Evolutionary conservation across 2,888 invertebrate genomes (phyloP).

Genomic region (Patella ulyssiponensis): DNA sequence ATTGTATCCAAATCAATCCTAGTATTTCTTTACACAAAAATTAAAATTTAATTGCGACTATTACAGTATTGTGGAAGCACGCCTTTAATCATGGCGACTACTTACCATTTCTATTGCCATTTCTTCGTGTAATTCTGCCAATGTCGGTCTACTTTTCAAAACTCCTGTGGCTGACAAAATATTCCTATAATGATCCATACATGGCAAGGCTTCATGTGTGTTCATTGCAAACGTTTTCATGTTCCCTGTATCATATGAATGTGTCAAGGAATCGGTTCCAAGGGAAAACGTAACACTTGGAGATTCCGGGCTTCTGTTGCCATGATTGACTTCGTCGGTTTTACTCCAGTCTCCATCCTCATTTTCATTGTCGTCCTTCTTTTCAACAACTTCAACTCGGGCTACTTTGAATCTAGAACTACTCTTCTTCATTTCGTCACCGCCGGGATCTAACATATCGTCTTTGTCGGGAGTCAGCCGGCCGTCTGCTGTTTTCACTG

Average conservation of each 20-base stretch:
- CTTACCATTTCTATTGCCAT: conserved; percentile 42
- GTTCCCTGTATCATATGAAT: conserved; percentile 29
- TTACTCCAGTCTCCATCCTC: conserved; percentile 14
- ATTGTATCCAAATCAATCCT: no score
- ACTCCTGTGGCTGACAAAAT: conserved; percentile 60
- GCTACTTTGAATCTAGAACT: conserved; percentile 62
- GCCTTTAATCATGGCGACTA: background rate
- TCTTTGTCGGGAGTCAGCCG: background rate
- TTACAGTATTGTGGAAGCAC: no score
- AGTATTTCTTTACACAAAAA: no score
- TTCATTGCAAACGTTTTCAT: conserved; percentile 57
- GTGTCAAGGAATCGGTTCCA: conserved; percentile 37
- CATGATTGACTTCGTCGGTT: conserved; percentile 11
- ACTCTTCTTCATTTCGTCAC: conserved; percentile 44
- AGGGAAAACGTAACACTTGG: conserved; percentile 38
- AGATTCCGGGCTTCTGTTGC: conserved; percentile 34
- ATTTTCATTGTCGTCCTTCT: conserved; percentile 28
- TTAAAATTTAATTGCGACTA: no score
- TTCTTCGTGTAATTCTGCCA: conserved; percentile 72
- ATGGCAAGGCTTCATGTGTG: conserved; percentile 62
- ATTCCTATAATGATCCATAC: conserved; percentile 64
- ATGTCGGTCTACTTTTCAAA: conserved; percentile 68
- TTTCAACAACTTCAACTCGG: conserved; percentile 56
- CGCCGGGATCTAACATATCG: conserved; percentile 27
- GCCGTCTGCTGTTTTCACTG: background rate